These are phyloP conservation scores for Phrynocephalus versicolor DNA, from an alignment of 2,113 vertebrate species.

Conservation along the genomic window DNA sequence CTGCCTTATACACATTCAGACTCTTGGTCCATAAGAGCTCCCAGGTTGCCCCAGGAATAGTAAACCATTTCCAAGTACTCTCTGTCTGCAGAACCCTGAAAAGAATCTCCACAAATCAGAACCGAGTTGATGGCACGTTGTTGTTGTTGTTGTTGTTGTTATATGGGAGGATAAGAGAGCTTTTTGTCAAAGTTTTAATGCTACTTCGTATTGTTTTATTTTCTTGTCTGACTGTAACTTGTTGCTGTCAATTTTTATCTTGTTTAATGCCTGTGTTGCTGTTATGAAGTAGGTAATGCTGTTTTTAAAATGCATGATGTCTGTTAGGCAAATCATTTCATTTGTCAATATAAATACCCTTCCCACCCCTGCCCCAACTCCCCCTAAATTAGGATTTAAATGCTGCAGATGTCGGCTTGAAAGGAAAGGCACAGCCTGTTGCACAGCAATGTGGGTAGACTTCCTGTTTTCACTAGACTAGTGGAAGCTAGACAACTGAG, in stretches of 20 bases:
- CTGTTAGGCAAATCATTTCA: background rate
- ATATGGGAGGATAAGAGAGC: too few species aligned
- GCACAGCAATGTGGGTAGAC: background rate
- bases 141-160: too few species aligned
- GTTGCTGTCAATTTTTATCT: background rate
- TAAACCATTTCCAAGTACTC: too few species aligned
- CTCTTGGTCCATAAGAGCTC: too few species aligned
- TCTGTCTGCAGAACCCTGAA: too few species aligned
- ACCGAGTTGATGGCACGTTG: too few species aligned
- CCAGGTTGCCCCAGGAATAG: too few species aligned
- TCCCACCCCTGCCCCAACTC: background rate
- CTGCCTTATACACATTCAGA: too few species aligned
- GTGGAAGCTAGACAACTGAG: background rate
- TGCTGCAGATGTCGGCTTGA: background rate
- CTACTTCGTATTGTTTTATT: background rate
- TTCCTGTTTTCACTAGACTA: background rate
- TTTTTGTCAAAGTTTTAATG: too few species aligned
- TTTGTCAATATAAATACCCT: background rate
- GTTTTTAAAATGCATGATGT: background rate
- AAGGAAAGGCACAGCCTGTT: background rate
- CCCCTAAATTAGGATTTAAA: background rate
- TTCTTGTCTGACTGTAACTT: background rate
- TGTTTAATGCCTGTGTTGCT: background rate
- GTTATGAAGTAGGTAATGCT: background rate
- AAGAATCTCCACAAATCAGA: too few species aligned